Evolutionary conservation across 2,113 vertebrate genomes (phyloP), one percentile per base, ranked within the genome.

Genomic region (Monopterus albus): DNA sequence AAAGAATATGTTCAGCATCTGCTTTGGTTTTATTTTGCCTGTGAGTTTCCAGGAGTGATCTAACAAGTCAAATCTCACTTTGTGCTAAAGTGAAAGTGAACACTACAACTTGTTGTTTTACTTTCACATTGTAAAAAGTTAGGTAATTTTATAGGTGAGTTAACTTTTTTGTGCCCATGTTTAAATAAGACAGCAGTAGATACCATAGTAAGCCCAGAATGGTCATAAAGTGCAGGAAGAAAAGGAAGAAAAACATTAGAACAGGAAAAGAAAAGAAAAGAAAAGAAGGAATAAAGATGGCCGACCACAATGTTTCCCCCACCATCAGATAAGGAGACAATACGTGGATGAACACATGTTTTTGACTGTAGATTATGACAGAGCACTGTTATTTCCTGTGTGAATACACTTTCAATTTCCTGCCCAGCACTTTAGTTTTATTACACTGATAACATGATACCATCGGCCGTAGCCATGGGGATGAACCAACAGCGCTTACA

Each of bases 341-440:
- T 93, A 90, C 81, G 87, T 81, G 84, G 87, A 91, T 91, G 94
- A 96, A 97, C 96, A 97, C 89, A 90, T 95, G 96, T 96, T 94
- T 93, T 94, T 87, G 91, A 87, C 95, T 94, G 94, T 95, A 95
- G 95, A 95, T 97, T 96, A 97, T 97, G 96, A 98, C 95, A 88
- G 95, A 96, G 95, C 95, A 92, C 94, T 92, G 94, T 98, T 95
- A 98, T 99, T 99, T 99, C 97, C 97, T 97, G 95, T 94, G 92
- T 89, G 92, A 96, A 95, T 97, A 96, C 95, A 95, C 94, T 97
- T 96, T 95, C 96, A 98, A 99, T 99, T 98, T 99, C 97, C 97
- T 96, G 95, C 93, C 92, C 92, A 82, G 87, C 90, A 87, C 94
- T 94, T 94, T 94, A 92, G 91, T 94, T 95, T 94, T 94, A 91